Evolutionary conservation across 2,113 vertebrate genomes (phyloP).

Genomic region (Globicephala melas): DNA sequence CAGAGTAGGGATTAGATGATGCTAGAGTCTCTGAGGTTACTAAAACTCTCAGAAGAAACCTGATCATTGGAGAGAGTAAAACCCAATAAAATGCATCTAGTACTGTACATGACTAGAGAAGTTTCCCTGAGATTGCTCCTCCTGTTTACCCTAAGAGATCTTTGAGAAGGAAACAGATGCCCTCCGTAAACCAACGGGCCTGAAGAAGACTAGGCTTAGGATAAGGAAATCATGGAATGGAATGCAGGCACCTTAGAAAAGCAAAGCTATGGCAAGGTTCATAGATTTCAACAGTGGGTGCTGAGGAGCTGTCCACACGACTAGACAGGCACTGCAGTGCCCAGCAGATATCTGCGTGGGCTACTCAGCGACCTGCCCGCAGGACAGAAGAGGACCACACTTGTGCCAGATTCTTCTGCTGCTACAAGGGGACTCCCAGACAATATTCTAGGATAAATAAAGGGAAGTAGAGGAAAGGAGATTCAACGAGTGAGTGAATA

Average conservation of each 20-base stretch:
- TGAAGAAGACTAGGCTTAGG: background rate
- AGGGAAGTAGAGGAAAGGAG: background rate
- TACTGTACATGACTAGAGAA: background rate
- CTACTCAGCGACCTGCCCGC: background rate
- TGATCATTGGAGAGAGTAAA: background rate
- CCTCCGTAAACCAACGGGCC: background rate
- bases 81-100: background rate
- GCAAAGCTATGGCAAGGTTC: accelerated
- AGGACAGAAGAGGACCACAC: no score
- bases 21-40: background rate
- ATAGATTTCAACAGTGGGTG: background rate
- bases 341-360: background rate
- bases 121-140: background rate
- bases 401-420: no score
- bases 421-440: background rate
- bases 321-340: background rate
- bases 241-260: background rate
- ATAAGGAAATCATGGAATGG: background rate
- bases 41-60: background rate
- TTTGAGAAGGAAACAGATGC: background rate
- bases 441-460: background rate
- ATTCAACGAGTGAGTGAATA: background rate
- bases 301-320: background rate
- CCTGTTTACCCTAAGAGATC: background rate
- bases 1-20: background rate